These are phyloP conservation scores for Otus sunia DNA, from an alignment of 2,113 vertebrate species.

Conservation along the genomic window DNA sequence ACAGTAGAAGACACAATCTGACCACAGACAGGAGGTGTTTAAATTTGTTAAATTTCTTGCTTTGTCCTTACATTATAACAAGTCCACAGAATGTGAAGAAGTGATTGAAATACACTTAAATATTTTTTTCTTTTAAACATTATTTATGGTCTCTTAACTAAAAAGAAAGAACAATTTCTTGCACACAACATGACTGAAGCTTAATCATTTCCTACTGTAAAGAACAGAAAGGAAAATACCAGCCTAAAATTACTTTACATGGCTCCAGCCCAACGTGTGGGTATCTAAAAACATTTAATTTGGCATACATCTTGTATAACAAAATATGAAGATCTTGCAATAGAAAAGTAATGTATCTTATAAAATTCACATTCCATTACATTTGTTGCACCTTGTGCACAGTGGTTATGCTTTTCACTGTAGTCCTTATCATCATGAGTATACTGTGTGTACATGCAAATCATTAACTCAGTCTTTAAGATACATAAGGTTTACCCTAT, in stretches of 20 bases:
- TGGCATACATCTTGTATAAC: not conserved
- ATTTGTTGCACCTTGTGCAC: not conserved
- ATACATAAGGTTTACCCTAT: not conserved
- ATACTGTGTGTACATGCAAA: not conserved
- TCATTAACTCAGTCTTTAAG: not conserved
- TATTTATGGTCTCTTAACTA: not conserved
- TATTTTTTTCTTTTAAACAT: not conserved
- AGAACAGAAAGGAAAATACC: not conserved
- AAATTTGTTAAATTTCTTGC: not conserved
- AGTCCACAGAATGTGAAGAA: conserved; percentile 16
- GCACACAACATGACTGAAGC: not conserved
- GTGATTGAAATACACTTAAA: not conserved
- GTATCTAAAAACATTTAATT: not conserved
- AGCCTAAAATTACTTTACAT: not conserved
- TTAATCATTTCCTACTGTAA: not conserved
- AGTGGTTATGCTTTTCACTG: not conserved
- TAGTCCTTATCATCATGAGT: not conserved
- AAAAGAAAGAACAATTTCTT: conserved; percentile 9
- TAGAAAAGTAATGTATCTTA: not conserved
- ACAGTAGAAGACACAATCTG: not conserved
- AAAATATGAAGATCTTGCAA: not conserved
- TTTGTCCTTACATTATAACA: conserved; percentile 33
- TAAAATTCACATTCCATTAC: not conserved
- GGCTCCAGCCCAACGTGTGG: not conserved
- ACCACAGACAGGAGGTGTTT: not conserved